These are phyloP conservation scores for Pelobates fuscus DNA, from an alignment of 2,113 vertebrate species.

Conservation along the genomic window DNA sequence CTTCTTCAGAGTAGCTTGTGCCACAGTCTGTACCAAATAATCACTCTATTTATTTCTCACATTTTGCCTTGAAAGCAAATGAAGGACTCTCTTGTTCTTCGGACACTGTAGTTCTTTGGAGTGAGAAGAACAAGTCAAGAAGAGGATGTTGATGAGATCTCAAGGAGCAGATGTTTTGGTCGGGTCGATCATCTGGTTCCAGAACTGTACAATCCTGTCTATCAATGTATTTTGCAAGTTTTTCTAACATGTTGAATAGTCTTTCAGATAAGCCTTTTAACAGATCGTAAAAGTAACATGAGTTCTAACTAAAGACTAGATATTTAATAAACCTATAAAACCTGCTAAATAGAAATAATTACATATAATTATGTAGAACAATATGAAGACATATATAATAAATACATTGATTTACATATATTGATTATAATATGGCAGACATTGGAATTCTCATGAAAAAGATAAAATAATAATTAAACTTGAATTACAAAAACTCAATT, in stretches of 20 bases:
- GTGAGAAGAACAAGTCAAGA: constrained; percentile 57
- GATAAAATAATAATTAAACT: no score
- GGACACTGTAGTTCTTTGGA: constrained; percentile 64
- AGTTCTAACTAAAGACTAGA: no score
- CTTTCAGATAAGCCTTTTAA: not conserved
- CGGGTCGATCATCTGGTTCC: constrained; percentile 55
- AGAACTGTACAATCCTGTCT: constrained; percentile 44
- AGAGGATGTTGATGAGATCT: constrained; percentile 55
- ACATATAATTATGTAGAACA: no score
- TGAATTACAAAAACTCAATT: no score
- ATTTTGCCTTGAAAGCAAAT: constrained; percentile 58
- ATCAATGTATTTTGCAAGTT: not conserved
- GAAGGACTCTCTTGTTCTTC: constrained; percentile 64
- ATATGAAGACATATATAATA: no score
- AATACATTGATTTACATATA: no score
- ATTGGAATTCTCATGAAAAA: no score
- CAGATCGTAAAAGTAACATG: no score
- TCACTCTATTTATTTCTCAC: constrained; percentile 57
- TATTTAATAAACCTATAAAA: no score
- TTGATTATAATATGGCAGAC: no score
- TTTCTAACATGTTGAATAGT: not conserved
- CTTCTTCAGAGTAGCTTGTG: not conserved
- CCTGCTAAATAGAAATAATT: no score
- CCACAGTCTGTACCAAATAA: constrained; percentile 13
- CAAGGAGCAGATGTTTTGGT: constrained; percentile 57